Percentiles rank a stretch among this genome's conserved stretches.
phyloP scores from a whole-genome alignment of 1,140 invertebrate species.

The Mercenaria mercenaria region DNA sequence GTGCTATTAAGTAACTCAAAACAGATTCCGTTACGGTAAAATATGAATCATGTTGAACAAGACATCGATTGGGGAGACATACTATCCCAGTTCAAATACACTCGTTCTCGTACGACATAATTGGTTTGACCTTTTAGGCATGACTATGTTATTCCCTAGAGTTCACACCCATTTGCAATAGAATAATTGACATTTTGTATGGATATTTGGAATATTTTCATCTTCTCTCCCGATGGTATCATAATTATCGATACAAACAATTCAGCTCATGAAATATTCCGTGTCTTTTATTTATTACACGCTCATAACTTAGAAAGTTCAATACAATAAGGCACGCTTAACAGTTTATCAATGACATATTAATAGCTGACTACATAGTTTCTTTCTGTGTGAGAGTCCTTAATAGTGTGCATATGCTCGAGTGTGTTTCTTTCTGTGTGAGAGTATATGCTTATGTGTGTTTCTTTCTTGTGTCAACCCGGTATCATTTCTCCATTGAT shows the following conservation, averaged over 20 bases:
- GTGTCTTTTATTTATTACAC: slow-evolving; percentile 16
- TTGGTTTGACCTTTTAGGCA: slow-evolving; percentile 31
- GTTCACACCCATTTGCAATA: slow-evolving; percentile 8
- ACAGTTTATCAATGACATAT: not conserved
- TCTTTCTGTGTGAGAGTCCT: no score
- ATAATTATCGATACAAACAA: not conserved
- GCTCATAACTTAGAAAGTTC: not conserved
- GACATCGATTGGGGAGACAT: no score
- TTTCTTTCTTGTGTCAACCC: no score
- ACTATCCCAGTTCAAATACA: not conserved
- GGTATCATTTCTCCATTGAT: no score
- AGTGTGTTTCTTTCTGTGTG: no score
- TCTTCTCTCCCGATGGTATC: not conserved
- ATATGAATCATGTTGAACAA: no score
- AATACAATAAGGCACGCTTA: not conserved
- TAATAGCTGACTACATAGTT: no score
- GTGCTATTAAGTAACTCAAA: no score
- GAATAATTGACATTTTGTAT: slow-evolving; percentile 35
- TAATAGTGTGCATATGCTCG: no score
- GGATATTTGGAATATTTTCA: slow-evolving; percentile 1
- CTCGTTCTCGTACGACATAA: not conserved
- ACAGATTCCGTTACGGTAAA: no score
- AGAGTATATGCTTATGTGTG: no score
- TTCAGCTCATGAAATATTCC: slow-evolving; percentile 14
- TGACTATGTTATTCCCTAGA: not conserved